Evolutionary conservation across 1,140 invertebrate genomes (phyloP).

Genomic region (Drosophila malerkotliana): DNA sequence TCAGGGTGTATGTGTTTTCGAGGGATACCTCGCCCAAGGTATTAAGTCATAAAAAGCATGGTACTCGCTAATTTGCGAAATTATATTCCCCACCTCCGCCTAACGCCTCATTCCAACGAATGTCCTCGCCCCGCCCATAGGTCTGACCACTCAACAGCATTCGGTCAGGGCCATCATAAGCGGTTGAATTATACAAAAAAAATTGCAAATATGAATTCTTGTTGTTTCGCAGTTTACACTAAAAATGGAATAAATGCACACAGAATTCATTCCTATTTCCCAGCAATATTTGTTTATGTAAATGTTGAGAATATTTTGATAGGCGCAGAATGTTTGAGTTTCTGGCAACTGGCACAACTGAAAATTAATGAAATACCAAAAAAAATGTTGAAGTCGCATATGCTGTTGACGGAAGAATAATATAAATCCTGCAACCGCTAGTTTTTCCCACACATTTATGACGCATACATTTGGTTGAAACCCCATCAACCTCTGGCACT

Average conservation of each 20-base stretch:
- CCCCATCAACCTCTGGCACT: not conserved
- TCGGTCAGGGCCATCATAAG: conserved; percentile 23
- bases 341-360: conserved; percentile 34
- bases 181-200: conserved; percentile 1
- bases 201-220: conserved; percentile 45
- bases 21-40: conserved; percentile 38
- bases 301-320: conserved; percentile 44
- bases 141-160: conserved; percentile 12
- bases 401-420: not conserved
- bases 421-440: not conserved
- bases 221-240: conserved; percentile 38
- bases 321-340: conserved; percentile 16
- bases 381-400: not conserved
- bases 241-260: conserved; percentile 26
- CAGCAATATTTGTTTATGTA: conserved; percentile 56
- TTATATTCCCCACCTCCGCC: conserved; percentile 29
- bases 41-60: conserved; percentile 76
- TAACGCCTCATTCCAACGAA: not conserved
- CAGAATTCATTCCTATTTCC: conserved; percentile 22
- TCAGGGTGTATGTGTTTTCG: conserved; percentile 1
- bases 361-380: conserved; percentile 12
- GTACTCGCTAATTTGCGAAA: conserved; percentile 61
- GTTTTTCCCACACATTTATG: not conserved
- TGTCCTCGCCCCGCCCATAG: not conserved
- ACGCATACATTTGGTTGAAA: not conserved